Evolutionary conservation across 2,113 vertebrate species (phyloP), one percentile per base, ranked within the genome.

Genomic region (Callionymus lyra): DNA sequence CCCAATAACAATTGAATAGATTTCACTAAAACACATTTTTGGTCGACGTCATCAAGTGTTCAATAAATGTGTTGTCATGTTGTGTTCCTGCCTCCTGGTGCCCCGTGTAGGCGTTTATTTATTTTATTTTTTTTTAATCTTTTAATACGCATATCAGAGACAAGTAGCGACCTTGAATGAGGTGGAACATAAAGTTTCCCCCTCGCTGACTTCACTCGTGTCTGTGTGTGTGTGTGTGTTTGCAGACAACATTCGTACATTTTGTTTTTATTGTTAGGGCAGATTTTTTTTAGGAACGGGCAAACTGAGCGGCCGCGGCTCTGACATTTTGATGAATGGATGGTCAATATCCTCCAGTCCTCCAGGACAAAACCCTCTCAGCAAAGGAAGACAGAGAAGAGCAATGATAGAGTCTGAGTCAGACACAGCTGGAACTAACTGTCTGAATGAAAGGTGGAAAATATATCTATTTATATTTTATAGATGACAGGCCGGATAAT

Each of bases 261-360:
- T 27, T 27, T 27, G 21, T 27, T 27, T 27, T 27, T 27, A 5
- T 27, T 27, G 4, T 27, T 4, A 8, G 21, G 21, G 57, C 51
- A 46, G 53, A 55, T 71, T 65, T 77, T 83, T 79, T 76, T 80
- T 49, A 63, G 61, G 49, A 50, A 78, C 68, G 12, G 64, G 41
- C 33, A 33, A 19, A 70, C 53, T 58, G 77, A 58, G 57, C 65
- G 27, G 37, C 50, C 21, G 16, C 47, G 5, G 33, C 62, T 44
- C 59, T 82, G 82, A 82, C 82, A 81, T 70, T 77, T 77, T 85
- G 82, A 85, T 81, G 66, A 82, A 87, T 85, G 35, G 68, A 69
- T 70, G 56, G 56, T 44, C 53, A 27, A 60, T 38, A 31, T 44
- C 50, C 62, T 47, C 34, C 56, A 59, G 70, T 68, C 50, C 12